phyloP scores from a whole-genome alignment of 1,140 invertebrate genomes.

The Sminthurides bifidus region DNA sequence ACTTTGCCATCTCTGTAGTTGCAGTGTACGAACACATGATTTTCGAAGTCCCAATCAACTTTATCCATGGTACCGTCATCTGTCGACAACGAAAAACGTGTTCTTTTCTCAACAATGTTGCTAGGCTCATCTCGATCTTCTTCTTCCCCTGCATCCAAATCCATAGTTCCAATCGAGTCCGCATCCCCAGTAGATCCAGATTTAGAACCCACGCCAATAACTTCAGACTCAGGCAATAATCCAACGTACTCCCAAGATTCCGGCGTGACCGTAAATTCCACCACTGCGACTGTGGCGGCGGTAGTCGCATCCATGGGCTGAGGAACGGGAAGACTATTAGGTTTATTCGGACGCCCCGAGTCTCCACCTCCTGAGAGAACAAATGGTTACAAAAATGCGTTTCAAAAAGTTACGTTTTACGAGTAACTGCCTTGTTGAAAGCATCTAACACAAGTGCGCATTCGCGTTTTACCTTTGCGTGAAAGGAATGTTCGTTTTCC shows the following conservation, averaged over 20 bases:
- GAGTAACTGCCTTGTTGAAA: too few species aligned
- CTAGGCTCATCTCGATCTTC: constrained; percentile 33
- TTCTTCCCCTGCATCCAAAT: constrained; percentile 19
- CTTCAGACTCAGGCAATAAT: constrained; percentile 51
- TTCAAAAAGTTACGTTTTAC: too few species aligned
- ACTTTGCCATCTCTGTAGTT: constrained; percentile 10
- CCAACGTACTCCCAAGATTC: constrained; percentile 43
- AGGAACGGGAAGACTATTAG: too few species aligned
- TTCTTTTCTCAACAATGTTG: constrained; percentile 44
- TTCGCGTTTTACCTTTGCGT: constrained; percentile 16
- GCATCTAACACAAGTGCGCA: too few species aligned
- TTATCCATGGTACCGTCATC: constrained; percentile 64
- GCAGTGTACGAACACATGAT: constrained; percentile 14
- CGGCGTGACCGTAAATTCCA: constrained; percentile 24
- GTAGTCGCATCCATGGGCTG: neutral
- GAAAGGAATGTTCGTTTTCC: constrained; percentile 19
- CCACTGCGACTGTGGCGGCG: constrained; percentile 12
- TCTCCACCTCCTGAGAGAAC: neutral
- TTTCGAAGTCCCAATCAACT: constrained; percentile 14
- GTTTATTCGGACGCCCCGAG: too few species aligned
- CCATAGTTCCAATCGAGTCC: constrained; percentile 9
- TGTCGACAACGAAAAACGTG: constrained; percentile 71
- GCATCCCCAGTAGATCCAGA: constrained; percentile 32
- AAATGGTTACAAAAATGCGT: too few species aligned
- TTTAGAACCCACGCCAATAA: constrained; percentile 35